Percentiles rank a stretch among this genome's conserved stretches.
Conservation (phyloP, 2,113 vertebrate genomes). For the Lutjanus erythropterus region DNA sequence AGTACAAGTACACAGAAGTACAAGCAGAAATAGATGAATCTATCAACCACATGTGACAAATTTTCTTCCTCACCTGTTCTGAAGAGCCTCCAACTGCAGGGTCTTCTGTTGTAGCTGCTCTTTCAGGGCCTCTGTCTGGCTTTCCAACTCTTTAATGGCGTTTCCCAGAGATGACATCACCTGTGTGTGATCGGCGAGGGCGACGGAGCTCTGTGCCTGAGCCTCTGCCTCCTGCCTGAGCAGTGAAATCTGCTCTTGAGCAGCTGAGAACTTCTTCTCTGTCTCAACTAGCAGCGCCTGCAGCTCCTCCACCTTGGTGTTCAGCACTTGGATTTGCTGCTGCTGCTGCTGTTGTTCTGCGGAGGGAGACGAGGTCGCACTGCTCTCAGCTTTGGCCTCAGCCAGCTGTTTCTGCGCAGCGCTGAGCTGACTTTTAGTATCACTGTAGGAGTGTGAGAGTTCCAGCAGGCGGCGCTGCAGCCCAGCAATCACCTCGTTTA, state of each 20-base stretch:
- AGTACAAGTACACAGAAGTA: background rate
- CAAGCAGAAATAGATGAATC: background rate
- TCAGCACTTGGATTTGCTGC: conserved; percentile 56
- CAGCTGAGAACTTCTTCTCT: conserved; percentile 84
- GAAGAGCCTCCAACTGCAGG: conserved; percentile 86
- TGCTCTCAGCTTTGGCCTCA: conserved; percentile 49
- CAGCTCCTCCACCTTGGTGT: conserved; percentile 85
- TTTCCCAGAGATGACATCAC: conserved; percentile 89
- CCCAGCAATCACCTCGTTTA: conserved; percentile 87
- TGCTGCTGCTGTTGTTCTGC: conserved; percentile 60
- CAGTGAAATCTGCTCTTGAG: conserved; percentile 85
- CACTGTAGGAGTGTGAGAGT: conserved; percentile 92
- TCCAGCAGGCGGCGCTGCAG: conserved; percentile 91
- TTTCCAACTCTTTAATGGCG: conserved; percentile 89
- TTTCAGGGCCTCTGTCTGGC: conserved; percentile 84
- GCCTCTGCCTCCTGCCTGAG: conserved; percentile 88
- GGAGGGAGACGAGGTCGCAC: conserved; percentile 18
- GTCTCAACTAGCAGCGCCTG: conserved; percentile 85
- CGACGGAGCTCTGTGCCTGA: conserved; percentile 89
- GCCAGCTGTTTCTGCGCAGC: conserved; percentile 82
- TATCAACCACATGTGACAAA: too few species aligned
- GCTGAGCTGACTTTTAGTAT: conserved; percentile 91
- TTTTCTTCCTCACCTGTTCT: conserved; percentile 81
- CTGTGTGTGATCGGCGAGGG: conserved; percentile 89
- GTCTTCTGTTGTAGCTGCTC: conserved; percentile 86